Evolutionary conservation across 2,888 invertebrate genomes (phyloP).

Genomic region (Masnerella sp.): DNA sequence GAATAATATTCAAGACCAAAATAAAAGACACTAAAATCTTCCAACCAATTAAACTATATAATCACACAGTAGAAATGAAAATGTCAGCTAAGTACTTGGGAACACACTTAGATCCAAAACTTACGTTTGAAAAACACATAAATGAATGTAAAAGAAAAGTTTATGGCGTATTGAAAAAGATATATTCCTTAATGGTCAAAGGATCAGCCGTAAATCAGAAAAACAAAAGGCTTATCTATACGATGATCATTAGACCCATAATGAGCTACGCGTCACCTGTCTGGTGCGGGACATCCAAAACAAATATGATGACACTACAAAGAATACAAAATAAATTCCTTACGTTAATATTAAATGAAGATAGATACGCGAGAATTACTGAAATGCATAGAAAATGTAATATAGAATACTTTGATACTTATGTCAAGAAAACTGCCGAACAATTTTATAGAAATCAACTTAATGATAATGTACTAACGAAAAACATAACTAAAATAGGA

Average conservation of each 20-base stretch:
- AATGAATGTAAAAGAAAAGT: constrained; percentile 55
- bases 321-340: constrained; percentile 60
- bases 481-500: constrained; percentile 40
- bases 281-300: constrained; percentile 51
- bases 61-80: background rate
- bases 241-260: constrained; percentile 51
- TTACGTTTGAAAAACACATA: constrained; percentile 58
- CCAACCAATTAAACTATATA: constrained; percentile 38
- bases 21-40: constrained; percentile 1
- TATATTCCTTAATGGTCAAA: constrained; percentile 61
- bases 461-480: constrained; percentile 14
- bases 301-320: constrained; percentile 53
- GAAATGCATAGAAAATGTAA: constrained; percentile 45
- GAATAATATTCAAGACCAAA: constrained; percentile 39
- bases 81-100: constrained; percentile 61
- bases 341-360: constrained; percentile 39
- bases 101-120: constrained; percentile 53
- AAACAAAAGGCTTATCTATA: constrained; percentile 66
- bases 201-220: constrained; percentile 38
- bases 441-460: constrained; percentile 26
- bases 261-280: constrained; percentile 63
- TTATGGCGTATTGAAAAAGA: constrained; percentile 41
- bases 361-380: constrained; percentile 41
- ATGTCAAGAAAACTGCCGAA: constrained; percentile 19
- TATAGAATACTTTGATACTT: constrained; percentile 7